Evolutionary conservation across 2,797 vertebrate genomes (phyloP).

Genomic region (Aulostomus chinensis): DNA sequence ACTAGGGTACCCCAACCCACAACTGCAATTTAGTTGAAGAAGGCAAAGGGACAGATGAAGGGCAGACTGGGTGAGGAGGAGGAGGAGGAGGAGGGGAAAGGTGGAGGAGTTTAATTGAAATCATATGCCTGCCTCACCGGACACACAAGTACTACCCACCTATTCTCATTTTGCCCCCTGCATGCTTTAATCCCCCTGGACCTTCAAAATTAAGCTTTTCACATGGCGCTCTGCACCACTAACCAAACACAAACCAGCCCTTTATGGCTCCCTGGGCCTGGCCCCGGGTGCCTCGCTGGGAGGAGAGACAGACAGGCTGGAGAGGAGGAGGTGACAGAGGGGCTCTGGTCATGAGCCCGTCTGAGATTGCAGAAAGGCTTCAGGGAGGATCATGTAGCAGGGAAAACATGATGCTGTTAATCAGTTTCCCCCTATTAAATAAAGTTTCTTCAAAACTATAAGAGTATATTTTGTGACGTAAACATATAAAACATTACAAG

Average conservation of each 20-base stretch:
- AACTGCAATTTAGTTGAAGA: conserved; percentile 26
- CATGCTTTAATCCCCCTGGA: conserved; percentile 52
- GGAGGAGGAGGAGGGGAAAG: conserved; percentile 16
- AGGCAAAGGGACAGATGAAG: conserved; percentile 5
- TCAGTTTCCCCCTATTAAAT: too few relatives aligned
- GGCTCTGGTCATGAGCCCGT: neutral
- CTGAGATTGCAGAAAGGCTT: too few relatives aligned
- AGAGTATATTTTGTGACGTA: too few relatives aligned
- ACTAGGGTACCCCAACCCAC: conserved; percentile 21
- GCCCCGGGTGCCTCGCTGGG: conserved; percentile 24
- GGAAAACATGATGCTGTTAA: too few relatives aligned
- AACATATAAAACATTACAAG: too few relatives aligned
- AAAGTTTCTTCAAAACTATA: too few relatives aligned
- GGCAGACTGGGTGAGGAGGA: conserved; percentile 6
- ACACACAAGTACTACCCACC: conserved; percentile 29
- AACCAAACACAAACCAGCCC: conserved; percentile 71
- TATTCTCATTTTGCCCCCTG: conserved; percentile 42
- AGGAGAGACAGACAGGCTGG: conserved; percentile 23
- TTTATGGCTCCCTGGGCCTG: conserved; percentile 47
- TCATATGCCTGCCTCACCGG: conserved; percentile 62
- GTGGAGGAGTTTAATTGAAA: conserved; percentile 68
- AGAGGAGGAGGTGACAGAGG: conserved; percentile 14
- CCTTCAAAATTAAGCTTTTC: conserved; percentile 70
- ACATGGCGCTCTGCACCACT: conserved; percentile 67
- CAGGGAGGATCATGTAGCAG: too few relatives aligned